phyloP scores from a whole-genome alignment of 2,797 vertebrate species.

The Gobionotothen gibberifrons region DNA sequence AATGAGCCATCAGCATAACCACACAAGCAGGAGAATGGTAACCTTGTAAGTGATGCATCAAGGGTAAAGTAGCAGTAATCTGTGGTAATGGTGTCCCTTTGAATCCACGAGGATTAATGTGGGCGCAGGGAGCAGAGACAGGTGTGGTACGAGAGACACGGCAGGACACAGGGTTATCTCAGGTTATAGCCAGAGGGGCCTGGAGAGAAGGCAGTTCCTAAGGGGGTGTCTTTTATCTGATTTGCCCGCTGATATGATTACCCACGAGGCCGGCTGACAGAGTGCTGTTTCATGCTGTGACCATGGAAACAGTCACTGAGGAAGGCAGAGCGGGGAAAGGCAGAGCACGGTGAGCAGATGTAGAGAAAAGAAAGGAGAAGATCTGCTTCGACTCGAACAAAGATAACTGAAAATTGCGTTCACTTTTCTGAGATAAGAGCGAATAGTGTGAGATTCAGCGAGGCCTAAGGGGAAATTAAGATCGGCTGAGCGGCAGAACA shows the following conservation, averaged over 20 bases:
- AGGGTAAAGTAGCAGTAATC: background rate
- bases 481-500: slow-evolving; percentile 27
- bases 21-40: background rate
- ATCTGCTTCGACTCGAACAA: slow-evolving; percentile 26
- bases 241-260: slow-evolving; percentile 75
- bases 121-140: slow-evolving; percentile 9
- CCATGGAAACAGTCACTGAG: slow-evolving; percentile 81
- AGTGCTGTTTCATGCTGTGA: slow-evolving; percentile 56
- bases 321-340: slow-evolving; percentile 31
- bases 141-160: slow-evolving; percentile 4
- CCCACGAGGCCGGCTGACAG: slow-evolving; percentile 64
- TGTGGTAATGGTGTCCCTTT: slow-evolving; percentile 4
- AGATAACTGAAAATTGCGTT: slow-evolving; percentile 51
- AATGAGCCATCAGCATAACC: background rate
- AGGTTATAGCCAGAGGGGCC: slow-evolving; percentile 29
- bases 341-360: slow-evolving; percentile 11
- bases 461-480: slow-evolving; percentile 47
- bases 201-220: slow-evolving; percentile 36
- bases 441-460: background rate
- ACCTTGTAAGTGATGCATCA: background rate
- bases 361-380: slow-evolving; percentile 17
- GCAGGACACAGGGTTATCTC: slow-evolving; percentile 37
- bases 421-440: slow-evolving; percentile 43
- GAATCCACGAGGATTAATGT: slow-evolving; percentile 11
- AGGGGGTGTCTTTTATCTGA: slow-evolving; percentile 55